These are phyloP conservation scores for Sebastes iracundus DNA, from an alignment of 2,797 vertebrate genomes.

Conservation along the genomic window DNA sequence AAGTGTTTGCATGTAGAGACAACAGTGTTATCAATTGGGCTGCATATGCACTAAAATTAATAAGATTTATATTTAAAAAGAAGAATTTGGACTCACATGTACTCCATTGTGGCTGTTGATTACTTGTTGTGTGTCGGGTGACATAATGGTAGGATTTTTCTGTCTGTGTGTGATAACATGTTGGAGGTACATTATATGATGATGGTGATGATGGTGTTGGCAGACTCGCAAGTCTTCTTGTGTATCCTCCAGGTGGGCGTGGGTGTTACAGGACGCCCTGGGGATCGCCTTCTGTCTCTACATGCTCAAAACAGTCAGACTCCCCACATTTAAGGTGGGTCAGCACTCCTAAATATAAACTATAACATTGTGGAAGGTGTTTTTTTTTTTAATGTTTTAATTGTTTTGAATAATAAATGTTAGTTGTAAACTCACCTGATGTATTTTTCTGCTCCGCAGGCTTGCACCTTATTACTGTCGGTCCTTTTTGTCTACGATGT, in stretches of 20 bases:
- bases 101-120: neutral
- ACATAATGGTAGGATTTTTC: neutral
- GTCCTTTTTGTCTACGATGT: conserved; percentile 95
- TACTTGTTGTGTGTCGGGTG: neutral
- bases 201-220: neutral
- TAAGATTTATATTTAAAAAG: neutral
- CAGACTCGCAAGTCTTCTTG: conserved; percentile 20
- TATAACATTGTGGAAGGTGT: neutral
- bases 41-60: neutral
- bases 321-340: conserved; percentile 95
- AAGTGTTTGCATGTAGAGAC: neutral
- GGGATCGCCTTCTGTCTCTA: conserved; percentile 97
- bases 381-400: neutral
- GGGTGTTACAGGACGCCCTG: conserved; percentile 94
- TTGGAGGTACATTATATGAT: neutral
- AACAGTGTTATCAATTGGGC: neutral
- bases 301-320: conserved; percentile 94
- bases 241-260: conserved; percentile 90
- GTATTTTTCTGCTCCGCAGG: conserved; percentile 75
- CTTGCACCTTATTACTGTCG: conserved; percentile 91
- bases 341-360: neutral
- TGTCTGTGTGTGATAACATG: neutral
- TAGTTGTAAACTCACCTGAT: neutral
- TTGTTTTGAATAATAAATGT: neutral
- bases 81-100: neutral